These are phyloP conservation scores for Caenorhabditis drosophilae DNA, from an alignment of 2,888 invertebrate species.

Conservation along the genomic window DNA sequence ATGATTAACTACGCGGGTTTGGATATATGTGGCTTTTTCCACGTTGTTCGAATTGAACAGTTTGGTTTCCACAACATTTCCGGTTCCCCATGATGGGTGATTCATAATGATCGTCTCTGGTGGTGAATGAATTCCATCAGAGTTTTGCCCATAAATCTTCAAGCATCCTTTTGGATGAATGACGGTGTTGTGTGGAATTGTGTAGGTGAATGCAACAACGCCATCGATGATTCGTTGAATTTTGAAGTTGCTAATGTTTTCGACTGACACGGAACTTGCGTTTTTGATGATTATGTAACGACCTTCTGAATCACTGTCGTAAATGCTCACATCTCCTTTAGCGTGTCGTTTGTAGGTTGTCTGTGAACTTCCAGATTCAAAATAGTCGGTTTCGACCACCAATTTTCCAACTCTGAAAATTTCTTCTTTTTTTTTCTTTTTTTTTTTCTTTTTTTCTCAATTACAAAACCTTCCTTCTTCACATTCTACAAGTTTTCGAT, in stretches of 20 bases:
- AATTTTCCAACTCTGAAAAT: conserved; percentile 21
- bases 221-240: conserved; percentile 32
- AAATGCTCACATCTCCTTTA: conserved; percentile 70
- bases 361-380: conserved; percentile 26
- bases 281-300: conserved; percentile 72
- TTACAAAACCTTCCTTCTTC: conserved; percentile 71
- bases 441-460: background rate
- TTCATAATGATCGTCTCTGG: conserved; percentile 60
- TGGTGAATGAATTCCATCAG: conserved; percentile 55
- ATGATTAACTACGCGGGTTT: background rate
- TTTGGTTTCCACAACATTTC: conserved; percentile 61
- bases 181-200: conserved; percentile 10
- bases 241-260: conserved; percentile 27
- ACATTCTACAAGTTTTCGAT: conserved; percentile 73
- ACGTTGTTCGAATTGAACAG: conserved; percentile 58
- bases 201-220: conserved; percentile 27
- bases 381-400: conserved; percentile 13
- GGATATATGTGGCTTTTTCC: conserved; percentile 6
- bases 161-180: conserved; percentile 26
- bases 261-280: conserved; percentile 66
- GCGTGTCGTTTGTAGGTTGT: conserved; percentile 41
- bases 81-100: conserved; percentile 58
- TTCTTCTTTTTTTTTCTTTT: background rate
- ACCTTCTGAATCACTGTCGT: conserved; percentile 72
- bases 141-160: conserved; percentile 26